Base-by-base conservation (phyloP, 2,113 vertebrate genomes). In the Sakesphorus luctuosus region DNA sequence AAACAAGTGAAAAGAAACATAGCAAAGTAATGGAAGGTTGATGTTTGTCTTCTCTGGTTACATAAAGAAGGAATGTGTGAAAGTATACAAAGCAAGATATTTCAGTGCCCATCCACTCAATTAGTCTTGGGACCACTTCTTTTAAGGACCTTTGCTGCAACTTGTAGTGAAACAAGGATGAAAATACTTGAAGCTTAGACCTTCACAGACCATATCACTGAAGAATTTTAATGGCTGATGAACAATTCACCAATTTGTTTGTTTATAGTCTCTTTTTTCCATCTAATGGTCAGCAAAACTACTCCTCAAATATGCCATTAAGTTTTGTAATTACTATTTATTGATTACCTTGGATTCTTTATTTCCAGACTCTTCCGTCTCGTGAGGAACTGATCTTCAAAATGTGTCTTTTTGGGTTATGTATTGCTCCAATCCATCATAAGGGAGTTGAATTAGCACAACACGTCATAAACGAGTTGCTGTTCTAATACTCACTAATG, bases 281-380 rank as follows among this genome's bases (percentile, higher is more conserved):
- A 14, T 49, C 59, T 73, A 79, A 93, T 62, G 13, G 8, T 50
- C 53, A 94, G 58, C 12, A 55, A 79, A 95, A 89, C 18, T 35
- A 82, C 63, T 74, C 17, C 67, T 88, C 38, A 89, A 87, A 93
- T 89, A 93, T 88, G 85, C 58, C 59, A 74, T 85, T 66, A 87
- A 35, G 4, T 89, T 85, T 87, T 89, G 43, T 85, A 83, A 95
- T 91, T 80, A 50, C n/a, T 83, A 20, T 88, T 85, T 87, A 79
- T 89, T 73, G 25, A 49, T 10, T 78, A 9, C 11, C 20, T 49
- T 79, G 46, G 14, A 85, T 73, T 18, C 16, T 58, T 83, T 67
- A 21, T 49, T 93, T 71, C 36, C 47, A 85, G 28, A 19, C 3
- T 72, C 25, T 87, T 89, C 74, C 3, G 0, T 85, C 43, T 90